phyloP scores from a whole-genome alignment of 1,140 invertebrate species.

The Sycophaga agraensis region DNA sequence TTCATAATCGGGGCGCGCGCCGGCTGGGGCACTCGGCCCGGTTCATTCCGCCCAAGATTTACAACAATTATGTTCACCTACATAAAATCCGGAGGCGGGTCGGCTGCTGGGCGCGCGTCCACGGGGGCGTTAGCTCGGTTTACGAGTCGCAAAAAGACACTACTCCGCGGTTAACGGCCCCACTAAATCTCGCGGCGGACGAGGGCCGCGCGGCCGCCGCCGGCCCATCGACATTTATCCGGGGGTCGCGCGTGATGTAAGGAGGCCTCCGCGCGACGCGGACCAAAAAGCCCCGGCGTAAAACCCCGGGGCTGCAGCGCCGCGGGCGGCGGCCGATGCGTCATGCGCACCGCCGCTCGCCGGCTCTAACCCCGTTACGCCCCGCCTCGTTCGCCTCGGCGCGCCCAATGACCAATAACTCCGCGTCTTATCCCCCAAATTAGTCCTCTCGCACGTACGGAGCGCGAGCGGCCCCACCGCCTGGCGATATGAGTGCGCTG shows the following conservation, averaged over 20 bases:
- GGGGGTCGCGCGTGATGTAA: not conserved
- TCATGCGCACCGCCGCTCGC: no score
- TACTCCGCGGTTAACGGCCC: slow-evolving; percentile 11
- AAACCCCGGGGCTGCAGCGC: not conserved
- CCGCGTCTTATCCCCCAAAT: slow-evolving; percentile 44
- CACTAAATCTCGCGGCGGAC: not conserved
- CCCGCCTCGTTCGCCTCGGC: slow-evolving; percentile 26
- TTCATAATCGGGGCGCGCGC: no score
- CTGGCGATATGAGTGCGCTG: not conserved
- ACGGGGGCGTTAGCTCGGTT: not conserved
- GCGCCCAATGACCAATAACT: slow-evolving; percentile 45
- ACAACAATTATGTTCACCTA: no score
- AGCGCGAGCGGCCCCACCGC: not conserved
- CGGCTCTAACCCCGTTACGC: slow-evolving; percentile 39
- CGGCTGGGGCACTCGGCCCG: no score
- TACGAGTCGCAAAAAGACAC: slow-evolving; percentile 19
- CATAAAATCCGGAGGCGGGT: not conserved
- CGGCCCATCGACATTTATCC: slow-evolving; percentile 14
- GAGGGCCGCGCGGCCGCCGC: not conserved
- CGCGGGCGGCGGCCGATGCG: not conserved
- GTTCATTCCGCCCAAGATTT: no score
- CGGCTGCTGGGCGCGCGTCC: no score
- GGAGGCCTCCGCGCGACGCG: not conserved
- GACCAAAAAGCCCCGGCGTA: slow-evolving; percentile 9
- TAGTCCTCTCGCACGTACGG: slow-evolving; percentile 34